These are phyloP conservation scores for Anthophora plumipes DNA, from an alignment of 2,888 invertebrate species.

Conservation along the genomic window DNA sequence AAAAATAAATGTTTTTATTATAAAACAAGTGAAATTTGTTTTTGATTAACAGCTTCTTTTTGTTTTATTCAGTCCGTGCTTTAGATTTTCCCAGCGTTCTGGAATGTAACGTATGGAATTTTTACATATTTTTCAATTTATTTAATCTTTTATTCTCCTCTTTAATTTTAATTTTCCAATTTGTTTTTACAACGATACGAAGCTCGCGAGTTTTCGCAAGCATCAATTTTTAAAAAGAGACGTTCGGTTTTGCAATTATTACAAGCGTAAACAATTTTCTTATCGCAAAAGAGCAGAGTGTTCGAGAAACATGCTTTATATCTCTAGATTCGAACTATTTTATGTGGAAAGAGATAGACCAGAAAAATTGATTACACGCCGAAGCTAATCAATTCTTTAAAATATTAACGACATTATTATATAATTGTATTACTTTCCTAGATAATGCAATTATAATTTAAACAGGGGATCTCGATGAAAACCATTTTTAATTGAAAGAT, in stretches of 20 bases:
- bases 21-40: constrained; percentile 9
- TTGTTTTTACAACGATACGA: too few species aligned
- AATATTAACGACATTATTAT: too few species aligned
- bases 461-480: too few species aligned
- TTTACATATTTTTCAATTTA: neutral
- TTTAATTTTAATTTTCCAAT: neutral
- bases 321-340: neutral
- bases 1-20: constrained; percentile 42
- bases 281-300: neutral
- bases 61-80: neutral
- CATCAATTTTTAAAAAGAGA: neutral
- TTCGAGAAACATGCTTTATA: neutral
- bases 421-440: too few species aligned
- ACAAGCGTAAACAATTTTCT: neutral
- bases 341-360: neutral
- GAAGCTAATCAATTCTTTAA: too few species aligned
- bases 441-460: too few species aligned
- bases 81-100: neutral
- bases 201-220: neutral
- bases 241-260: neutral
- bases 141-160: neutral
- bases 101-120: neutral
- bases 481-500: too few species aligned
- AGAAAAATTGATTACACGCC: neutral
- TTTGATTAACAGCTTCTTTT: constrained; percentile 8